phyloP scores from a whole-genome alignment of 2,797 vertebrate species.

The Mionectes olivaceus region DNA sequence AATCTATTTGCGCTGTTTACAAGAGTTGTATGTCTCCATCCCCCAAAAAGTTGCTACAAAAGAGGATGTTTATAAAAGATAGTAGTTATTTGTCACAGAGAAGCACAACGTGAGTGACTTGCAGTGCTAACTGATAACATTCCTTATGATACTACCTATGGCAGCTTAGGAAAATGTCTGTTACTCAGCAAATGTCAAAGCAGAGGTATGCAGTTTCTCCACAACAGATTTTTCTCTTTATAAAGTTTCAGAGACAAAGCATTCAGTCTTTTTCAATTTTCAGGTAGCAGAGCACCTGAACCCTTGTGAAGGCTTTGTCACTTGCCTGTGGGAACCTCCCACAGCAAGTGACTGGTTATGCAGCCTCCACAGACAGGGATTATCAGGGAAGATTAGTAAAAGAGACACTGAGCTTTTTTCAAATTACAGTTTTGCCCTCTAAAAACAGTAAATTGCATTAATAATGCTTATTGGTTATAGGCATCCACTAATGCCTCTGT shows the following conservation, averaged over 20 bases:
- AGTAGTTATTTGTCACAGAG: not conserved
- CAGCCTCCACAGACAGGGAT: not conserved
- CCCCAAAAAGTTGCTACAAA: not conserved
- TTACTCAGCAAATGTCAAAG: not conserved
- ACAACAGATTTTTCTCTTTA: not conserved
- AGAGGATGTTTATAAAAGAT: not conserved
- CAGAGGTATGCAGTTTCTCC: not conserved
- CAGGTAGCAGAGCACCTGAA: not conserved
- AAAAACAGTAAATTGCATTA: not conserved
- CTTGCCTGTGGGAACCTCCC: not conserved
- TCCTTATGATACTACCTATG: not conserved
- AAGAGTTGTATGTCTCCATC: not conserved
- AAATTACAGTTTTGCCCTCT: not conserved
- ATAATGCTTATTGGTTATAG: not conserved
- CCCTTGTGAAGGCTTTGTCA: not conserved
- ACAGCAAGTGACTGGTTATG: rapidly evolving
- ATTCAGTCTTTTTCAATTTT: not conserved
- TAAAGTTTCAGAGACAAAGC: not conserved
- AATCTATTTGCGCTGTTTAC: not conserved
- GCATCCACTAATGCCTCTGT: not conserved
- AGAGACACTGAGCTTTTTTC: not conserved
- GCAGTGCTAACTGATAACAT: not conserved
- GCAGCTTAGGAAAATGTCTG: not conserved
- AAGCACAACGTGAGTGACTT: rapidly evolving
- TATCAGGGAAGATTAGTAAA: not conserved